A percentile compares a stretch with the other conserved stretches of the same genome.
Conservation (phyloP, 2,888 invertebrate species). For the Saturnia japonica region DNA sequence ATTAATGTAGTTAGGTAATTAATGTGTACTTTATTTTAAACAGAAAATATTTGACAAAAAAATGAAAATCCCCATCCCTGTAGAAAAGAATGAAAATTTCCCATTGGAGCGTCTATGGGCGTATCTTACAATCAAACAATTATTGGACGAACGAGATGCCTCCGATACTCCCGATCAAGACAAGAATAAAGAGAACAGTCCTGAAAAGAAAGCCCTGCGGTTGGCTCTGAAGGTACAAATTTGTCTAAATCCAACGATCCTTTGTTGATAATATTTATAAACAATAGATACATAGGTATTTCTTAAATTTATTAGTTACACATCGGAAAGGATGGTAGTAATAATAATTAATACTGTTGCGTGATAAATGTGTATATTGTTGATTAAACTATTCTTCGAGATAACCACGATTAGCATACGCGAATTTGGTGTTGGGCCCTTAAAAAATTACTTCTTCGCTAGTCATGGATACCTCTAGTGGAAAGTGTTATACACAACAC, state of each 20-base stretch:
- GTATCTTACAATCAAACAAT: slow-evolving; percentile 84
- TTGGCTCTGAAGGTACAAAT: slow-evolving; percentile 79
- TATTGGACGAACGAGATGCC: slow-evolving; percentile 80
- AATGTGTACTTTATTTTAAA: not conserved
- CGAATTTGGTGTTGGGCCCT: no score
- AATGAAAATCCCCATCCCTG: slow-evolving; percentile 49
- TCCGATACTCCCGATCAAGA: slow-evolving; percentile 34
- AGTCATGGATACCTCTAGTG: no score
- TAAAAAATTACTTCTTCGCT: no score
- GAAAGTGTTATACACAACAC: no score
- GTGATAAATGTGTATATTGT: not conserved
- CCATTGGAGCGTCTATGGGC: slow-evolving; percentile 84
- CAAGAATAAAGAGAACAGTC: slow-evolving; percentile 47
- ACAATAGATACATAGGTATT: not conserved
- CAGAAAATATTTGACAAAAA: slow-evolving; percentile 61
- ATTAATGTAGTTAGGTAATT: no score
- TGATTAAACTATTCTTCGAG: not conserved
- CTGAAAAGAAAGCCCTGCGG: slow-evolving; percentile 77
- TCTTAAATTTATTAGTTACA: not conserved
- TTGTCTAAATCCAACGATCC: not conserved
- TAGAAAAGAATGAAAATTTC: slow-evolving; percentile 42
- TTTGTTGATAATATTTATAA: not conserved
- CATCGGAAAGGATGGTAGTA: not conserved
- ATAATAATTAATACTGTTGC: not conserved
- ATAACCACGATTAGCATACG: no score